Percentiles rank a stretch among this genome's conserved stretches.
These are phyloP conservation scores for Camponotus fellah DNA, from an alignment of 2,888 invertebrate genomes.

Conservation along the genomic window DNA sequence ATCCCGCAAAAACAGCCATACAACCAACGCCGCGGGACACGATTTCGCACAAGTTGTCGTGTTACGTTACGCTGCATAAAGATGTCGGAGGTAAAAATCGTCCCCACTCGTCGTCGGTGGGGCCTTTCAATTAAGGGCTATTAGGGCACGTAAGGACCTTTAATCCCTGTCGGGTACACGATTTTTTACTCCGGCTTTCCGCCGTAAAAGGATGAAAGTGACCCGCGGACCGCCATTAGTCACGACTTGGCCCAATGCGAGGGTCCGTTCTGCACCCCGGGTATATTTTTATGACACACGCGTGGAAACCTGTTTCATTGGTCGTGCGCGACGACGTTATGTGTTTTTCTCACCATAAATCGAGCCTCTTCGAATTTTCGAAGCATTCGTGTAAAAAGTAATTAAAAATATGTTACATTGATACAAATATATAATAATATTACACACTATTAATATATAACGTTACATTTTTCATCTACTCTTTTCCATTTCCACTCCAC, in stretches of 20 bases:
- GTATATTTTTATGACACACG: conserved; percentile 79
- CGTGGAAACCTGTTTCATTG: conserved; percentile 79
- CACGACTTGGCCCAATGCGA: conserved; percentile 65
- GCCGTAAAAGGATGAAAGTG: conserved; percentile 74
- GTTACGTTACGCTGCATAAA: conserved; percentile 71
- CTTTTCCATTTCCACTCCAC: not conserved
- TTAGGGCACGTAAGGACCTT: conserved; percentile 79
- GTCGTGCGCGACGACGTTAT: conserved; percentile 61
- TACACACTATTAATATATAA: not conserved
- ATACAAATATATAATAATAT: not conserved
- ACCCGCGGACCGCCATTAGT: conserved; percentile 74
- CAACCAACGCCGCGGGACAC: conserved; percentile 6
- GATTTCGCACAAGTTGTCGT: conserved; percentile 37
- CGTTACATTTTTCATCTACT: not conserved
- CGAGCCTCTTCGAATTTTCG: conserved; percentile 37
- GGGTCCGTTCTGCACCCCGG: conserved; percentile 54
- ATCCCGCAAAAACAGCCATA: conserved; percentile 2
- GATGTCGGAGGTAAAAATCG: conserved; percentile 73
- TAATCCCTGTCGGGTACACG: conserved; percentile 76
- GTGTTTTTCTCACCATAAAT: conserved; percentile 55
- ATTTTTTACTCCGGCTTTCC: conserved; percentile 77
- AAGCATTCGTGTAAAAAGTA: not conserved
- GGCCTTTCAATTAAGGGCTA: conserved; percentile 81
- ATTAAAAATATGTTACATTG: not conserved
- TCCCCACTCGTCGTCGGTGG: conserved; percentile 60